Base-by-base conservation (phyloP, 2,888 invertebrate species). In the Nycteola revayana region DNA sequence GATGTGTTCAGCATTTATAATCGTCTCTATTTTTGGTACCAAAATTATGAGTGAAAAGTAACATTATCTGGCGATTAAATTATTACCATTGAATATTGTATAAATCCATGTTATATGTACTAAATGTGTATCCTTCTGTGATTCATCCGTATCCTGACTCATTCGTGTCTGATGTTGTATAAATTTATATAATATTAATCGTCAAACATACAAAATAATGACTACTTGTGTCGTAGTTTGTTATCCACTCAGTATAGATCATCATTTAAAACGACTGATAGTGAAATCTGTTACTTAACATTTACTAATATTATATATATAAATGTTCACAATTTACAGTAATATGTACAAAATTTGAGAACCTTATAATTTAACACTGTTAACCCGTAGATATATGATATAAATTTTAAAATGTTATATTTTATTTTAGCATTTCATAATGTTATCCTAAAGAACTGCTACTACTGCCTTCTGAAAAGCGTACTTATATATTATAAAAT, bases 21-120 rank as follows among this genome's bases (percentile, higher is more conserved):
- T 78, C 78, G 77, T 78, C 74, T 85, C 75, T 88, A 87, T 87
- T 87, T 86, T 88, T 85, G 81, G 84, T 84, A 86, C 83, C 78
- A 74, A 75, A 55, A 43, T 42, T 48, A 42, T 27, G 39, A 28
- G 30, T 36, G 35, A 34, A 58, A 49, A 23, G 28, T 33, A n/a
- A 40, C 55, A 60, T 66, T 66, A 51, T 65, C 65, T 60, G 64
- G 59, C 58, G 50, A 60, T 55, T 36, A 39, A 62, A 63, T 63
- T 54, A 57, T 47, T 53, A 55, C 50, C 50, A 49, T 17, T 32
- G 42, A 45, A 48, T 58, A 41, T 50, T 49, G 38, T 55, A 53
- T 49, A 41, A 44, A 58, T 43, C 37, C 42, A 49, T 55, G 49
- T 59, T 54, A 40, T 54, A 47, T 21, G 21, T 35, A 32, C 10